Conservation (phyloP, 2,888 invertebrate genomes). For the Melinaea menophilus region DNA sequence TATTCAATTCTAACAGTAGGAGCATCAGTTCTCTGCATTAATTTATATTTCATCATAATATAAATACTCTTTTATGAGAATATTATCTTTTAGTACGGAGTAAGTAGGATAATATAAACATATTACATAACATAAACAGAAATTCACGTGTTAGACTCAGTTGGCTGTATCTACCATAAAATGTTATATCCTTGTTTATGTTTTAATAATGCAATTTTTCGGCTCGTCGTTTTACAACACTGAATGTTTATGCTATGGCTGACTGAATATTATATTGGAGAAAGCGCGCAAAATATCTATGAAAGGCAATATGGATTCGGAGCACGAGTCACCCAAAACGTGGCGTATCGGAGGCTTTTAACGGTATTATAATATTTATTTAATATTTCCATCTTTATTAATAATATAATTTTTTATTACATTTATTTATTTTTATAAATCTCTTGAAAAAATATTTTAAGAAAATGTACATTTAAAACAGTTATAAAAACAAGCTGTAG, state of each 20-base stretch:
- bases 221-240: conserved; percentile 25
- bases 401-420: neutral
- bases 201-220: conserved; percentile 35
- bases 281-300: conserved; percentile 26
- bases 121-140: neutral
- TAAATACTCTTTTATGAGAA: neutral
- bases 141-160: conserved; percentile 1
- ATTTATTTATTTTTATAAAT: too few relatives aligned
- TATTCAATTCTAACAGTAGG: too few relatives aligned
- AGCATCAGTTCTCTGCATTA: too few relatives aligned
- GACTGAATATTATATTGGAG: conserved; percentile 27
- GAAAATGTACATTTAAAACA: too few relatives aligned
- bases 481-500: too few relatives aligned
- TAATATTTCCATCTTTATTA: neutral
- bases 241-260: conserved; percentile 24
- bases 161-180: conserved; percentile 9
- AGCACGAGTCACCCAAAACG: conserved; percentile 16
- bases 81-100: neutral
- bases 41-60: too few relatives aligned
- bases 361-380: conserved; percentile 8
- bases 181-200: conserved; percentile 20
- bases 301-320: conserved; percentile 25
- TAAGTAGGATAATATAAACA: neutral
- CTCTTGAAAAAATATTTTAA: too few relatives aligned
- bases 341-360: conserved; percentile 9